Base-by-base conservation (phyloP, 2,113 vertebrate genomes). In the Corythoichthys intestinalis region DNA sequence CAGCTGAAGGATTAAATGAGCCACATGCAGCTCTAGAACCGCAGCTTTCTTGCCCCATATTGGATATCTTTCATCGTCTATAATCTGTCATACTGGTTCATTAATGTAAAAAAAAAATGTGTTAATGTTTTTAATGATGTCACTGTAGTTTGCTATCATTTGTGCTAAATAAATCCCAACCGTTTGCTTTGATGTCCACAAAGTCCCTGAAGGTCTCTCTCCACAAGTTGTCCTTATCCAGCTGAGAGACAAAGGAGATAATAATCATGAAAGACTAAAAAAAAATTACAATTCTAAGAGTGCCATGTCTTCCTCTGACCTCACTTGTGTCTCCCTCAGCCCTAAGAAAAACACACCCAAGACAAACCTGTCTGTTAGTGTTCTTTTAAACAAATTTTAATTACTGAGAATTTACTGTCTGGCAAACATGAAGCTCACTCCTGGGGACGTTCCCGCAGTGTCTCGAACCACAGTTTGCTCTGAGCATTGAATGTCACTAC, bases 111-210 rank as follows among this genome's bases (percentile, higher is more conserved):
- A 28, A 28, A 28, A 28, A 28, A 28, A 28, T 28, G 20, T 28
- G 20, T 28, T 28, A 28, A 28, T 28, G 20, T 28, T 28, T 28
- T 28, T 28, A 28, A 28, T 28, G 20, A 28, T 28, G 20, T 28
- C 1, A 28, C 39, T 41, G 3, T 6, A 41, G 39, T 6, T 3
- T 4, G 39, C 10, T 10, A 9, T 3, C 20, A 54, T 28, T 9
- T 28, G 3, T 0, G 4, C 5, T 1, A 8, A 8, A 13, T 37
- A 17, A 17, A 56, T 2, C 80, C 91, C 86, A 88, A 96, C 95
- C 95, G 66, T 94, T 93, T 69, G 92, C 90, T 91, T 96, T 96
- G 79, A 94, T 59, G 79, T 98, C 96, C 79, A 93, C 80, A 90
- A 96, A 97, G 38, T 78, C 78, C 85, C 83, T 85, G 83, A 95